phyloP scores from a whole-genome alignment of 1,140 invertebrate genomes.

The Drosophila athabasca region DNA sequence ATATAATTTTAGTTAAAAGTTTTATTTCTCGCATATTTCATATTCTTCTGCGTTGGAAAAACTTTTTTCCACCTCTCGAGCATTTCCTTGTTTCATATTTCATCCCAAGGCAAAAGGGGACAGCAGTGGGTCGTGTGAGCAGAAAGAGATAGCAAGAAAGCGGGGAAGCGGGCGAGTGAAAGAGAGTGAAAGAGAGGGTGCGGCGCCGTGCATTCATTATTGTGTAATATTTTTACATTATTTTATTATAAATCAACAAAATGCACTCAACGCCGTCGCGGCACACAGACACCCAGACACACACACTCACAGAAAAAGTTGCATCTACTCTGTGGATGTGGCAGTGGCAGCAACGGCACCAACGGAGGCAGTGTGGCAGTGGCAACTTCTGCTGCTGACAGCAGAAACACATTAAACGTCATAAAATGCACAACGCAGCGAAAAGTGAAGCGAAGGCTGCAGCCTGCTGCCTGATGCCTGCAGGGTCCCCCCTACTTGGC shows the following conservation, averaged over 20 bases:
- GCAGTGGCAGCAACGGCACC: conserved; percentile 7
- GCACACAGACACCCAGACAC: no score
- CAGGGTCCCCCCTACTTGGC: conserved; percentile 42
- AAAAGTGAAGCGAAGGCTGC: conserved; percentile 40
- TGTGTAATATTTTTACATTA: conserved; percentile 83
- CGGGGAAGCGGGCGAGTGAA: conserved; percentile 1
- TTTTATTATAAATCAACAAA: conserved; percentile 83
- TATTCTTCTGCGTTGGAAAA: conserved; percentile 58
- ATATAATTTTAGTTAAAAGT: conserved; percentile 82
- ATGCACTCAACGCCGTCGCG: conserved; percentile 70
- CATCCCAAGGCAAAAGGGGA: conserved; percentile 57
- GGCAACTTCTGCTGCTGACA: conserved; percentile 70
- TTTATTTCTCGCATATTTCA: conserved; percentile 81
- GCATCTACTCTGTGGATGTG: conserved; percentile 42
- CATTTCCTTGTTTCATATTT: conserved; percentile 77
- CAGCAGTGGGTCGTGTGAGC: conserved; percentile 14
- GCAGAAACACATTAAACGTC: conserved; percentile 81
- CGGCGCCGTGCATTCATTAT: conserved; percentile 73
- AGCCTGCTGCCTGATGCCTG: no score
- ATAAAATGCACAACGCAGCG: conserved; percentile 78
- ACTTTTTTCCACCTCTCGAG: conserved; percentile 67
- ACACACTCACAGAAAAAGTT: conserved; percentile 48
- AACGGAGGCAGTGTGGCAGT: not conserved
- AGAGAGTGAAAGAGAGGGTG: not conserved
- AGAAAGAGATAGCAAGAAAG: conserved; percentile 17